A percentile compares a stretch with the other conserved stretches of the same genome.
phyloP scores from a whole-genome alignment of 1,140 invertebrate genomes.

The Dryas iulia region DNA sequence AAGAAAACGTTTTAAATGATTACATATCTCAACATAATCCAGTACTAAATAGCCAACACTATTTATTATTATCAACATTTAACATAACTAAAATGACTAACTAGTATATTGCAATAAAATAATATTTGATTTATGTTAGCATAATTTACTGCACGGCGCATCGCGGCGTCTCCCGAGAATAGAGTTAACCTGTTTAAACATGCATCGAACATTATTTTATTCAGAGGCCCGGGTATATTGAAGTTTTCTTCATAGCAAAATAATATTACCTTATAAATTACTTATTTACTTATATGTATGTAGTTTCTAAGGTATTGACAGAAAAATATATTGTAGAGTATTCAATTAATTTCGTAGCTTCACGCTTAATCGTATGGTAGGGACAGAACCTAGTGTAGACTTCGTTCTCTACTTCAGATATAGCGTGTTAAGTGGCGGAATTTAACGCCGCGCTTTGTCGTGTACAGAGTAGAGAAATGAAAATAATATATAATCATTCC shows the following conservation, averaged over 20 bases:
- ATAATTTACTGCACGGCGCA: slow-evolving; percentile 20
- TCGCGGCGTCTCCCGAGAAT: slow-evolving; percentile 25
- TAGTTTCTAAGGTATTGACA: background rate
- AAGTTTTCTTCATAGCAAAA: slow-evolving; percentile 19
- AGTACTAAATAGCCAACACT: background rate
- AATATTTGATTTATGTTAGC: slow-evolving; percentile 18
- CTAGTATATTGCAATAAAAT: slow-evolving; percentile 5
- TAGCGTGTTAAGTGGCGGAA: too few species aligned
- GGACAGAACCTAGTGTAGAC: too few species aligned
- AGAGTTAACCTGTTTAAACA: slow-evolving; percentile 36
- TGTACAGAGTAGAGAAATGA: too few species aligned
- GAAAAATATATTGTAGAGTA: too few species aligned
- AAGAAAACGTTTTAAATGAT: too few species aligned
- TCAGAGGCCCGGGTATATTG: slow-evolving; percentile 34
- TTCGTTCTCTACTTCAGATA: too few species aligned
- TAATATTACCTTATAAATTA: background rate
- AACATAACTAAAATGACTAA: background rate
- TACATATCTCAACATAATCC: too few species aligned
- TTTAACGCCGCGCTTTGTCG: too few species aligned
- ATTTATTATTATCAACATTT: background rate
- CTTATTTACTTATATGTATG: background rate
- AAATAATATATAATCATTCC: too few species aligned
- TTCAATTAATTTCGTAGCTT: too few species aligned
- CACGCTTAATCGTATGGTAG: too few species aligned
- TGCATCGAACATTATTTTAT: slow-evolving; percentile 50